Evolutionary conservation across 2,888 invertebrate species (phyloP).

Genomic region (Drosophila leonis): DNA sequence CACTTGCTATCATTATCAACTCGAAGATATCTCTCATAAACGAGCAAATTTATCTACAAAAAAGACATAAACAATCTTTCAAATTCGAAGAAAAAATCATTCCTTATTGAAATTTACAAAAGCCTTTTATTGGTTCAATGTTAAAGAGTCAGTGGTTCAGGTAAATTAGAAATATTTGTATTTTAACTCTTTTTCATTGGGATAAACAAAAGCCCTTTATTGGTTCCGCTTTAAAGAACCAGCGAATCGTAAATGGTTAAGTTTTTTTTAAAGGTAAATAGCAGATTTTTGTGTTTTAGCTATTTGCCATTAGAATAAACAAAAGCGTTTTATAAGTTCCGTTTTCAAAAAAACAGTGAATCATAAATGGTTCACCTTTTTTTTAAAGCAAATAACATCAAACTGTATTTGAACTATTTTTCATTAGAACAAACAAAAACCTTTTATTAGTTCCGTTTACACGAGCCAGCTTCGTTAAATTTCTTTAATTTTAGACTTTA

Average conservation of each 20-base stretch:
- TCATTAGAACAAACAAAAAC: neutral
- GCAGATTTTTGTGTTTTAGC: too few species aligned
- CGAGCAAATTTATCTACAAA: conserved; percentile 32
- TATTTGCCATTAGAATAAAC: too few species aligned
- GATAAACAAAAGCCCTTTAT: neutral
- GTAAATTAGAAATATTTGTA: neutral
- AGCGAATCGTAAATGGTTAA: too few species aligned
- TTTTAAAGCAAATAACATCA: neutral
- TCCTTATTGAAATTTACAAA: neutral
- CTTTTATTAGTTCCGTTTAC: neutral
- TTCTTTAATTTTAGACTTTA: too few species aligned
- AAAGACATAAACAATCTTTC: neutral
- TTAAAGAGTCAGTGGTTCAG: neutral
- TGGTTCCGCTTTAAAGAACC: neutral
- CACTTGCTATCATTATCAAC: conserved; percentile 35
- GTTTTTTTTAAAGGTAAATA: too few species aligned
- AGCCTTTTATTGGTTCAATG: neutral
- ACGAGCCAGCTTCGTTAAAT: too few species aligned
- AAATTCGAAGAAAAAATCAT: conserved; percentile 9
- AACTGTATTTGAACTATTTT: neutral
- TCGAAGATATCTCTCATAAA: conserved; percentile 33
- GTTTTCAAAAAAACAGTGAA: neutral
- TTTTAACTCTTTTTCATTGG: neutral
- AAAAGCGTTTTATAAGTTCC: neutral
- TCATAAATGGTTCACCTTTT: neutral